Conservation (phyloP, 2,113 vertebrate species). For the Cricetomys ansorgei region DNA sequence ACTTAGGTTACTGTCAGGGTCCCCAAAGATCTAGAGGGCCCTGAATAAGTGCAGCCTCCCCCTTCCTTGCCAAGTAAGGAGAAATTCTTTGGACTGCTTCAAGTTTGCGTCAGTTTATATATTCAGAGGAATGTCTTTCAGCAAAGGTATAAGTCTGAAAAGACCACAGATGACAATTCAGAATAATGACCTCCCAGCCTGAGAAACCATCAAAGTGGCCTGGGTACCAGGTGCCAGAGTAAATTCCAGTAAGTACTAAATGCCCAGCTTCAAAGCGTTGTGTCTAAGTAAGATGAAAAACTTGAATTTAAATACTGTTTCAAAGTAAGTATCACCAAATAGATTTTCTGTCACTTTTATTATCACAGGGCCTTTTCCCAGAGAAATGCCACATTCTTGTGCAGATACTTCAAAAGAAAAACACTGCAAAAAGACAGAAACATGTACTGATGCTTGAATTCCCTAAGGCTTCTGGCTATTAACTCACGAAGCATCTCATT, state of each 20-base stretch:
- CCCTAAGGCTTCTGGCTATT: neutral
- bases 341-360: neutral
- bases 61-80: neutral
- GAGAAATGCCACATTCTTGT: neutral
- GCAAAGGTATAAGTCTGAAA: slow-evolving; percentile 41
- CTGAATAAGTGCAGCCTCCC: neutral
- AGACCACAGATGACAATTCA: slow-evolving; percentile 29
- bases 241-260: slow-evolving; percentile 22
- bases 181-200: neutral
- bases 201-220: neutral
- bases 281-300: neutral
- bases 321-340: neutral
- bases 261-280: neutral
- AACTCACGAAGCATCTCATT: neutral
- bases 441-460: neutral
- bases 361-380: neutral
- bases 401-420: neutral
- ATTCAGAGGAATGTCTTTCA: slow-evolving; percentile 16
- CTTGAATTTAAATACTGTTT: neutral
- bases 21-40: neutral
- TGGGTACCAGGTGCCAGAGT: neutral
- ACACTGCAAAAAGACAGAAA: neutral
- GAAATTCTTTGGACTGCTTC: neutral
- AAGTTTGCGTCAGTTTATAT: neutral
- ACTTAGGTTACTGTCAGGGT: neutral